Percentiles rank a stretch among this genome's conserved stretches.
These are phyloP conservation scores for Sebastes minor DNA, from an alignment of 2,797 vertebrate species.

Conservation along the genomic window DNA sequence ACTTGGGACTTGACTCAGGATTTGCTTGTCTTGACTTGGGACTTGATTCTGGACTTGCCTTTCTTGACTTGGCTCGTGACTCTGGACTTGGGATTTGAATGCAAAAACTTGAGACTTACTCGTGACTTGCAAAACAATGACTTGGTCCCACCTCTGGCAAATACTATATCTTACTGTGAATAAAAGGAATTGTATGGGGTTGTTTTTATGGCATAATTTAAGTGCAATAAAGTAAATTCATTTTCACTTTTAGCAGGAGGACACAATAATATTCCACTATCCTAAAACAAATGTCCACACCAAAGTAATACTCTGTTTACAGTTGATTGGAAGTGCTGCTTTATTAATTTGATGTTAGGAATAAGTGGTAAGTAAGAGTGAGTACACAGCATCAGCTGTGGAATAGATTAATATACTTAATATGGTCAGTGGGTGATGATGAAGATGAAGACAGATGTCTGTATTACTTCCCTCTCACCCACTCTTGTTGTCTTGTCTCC, in stretches of 20 bases:
- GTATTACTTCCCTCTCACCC: not conserved
- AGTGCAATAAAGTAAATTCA: not conserved
- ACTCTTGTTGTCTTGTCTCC: conserved; percentile 23
- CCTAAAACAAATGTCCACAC: not conserved
- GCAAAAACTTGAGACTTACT: too few species aligned
- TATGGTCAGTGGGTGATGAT: not conserved
- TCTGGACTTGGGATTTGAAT: too few species aligned
- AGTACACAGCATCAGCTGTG: not conserved
- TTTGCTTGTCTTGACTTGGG: too few species aligned
- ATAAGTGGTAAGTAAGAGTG: not conserved
- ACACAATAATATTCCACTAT: not conserved
- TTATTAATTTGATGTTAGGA: not conserved
- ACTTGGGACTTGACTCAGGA: too few species aligned
- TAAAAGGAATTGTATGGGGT: not conserved
- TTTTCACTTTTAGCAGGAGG: not conserved
- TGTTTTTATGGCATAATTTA: not conserved
- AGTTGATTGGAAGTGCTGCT: not conserved
- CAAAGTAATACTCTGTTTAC: not conserved
- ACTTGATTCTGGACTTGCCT: accelerated
- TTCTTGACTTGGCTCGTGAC: too few species aligned
- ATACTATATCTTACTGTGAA: not conserved
- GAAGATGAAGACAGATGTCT: conserved; percentile 18
- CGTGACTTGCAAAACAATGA: too few species aligned
- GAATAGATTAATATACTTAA: not conserved
- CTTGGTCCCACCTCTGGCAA: too few species aligned